Conservation (phyloP, 2,888 invertebrate genomes). For the Acrobasis repandana region DNA sequence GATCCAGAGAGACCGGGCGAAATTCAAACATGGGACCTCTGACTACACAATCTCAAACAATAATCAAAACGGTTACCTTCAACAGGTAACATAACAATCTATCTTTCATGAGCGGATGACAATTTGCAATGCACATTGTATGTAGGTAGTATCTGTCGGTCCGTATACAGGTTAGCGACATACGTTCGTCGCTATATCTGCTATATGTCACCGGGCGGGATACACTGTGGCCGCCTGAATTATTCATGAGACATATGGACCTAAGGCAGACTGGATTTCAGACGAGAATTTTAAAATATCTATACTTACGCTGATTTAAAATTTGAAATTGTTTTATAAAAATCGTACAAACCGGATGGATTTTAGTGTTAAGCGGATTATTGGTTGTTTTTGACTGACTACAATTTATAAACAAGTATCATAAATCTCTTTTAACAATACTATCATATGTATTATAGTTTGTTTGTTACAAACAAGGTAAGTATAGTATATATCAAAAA, state of each 20-base stretch:
- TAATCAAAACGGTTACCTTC: neutral
- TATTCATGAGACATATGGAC: slow-evolving; percentile 81
- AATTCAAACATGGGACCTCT: neutral
- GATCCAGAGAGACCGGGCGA: no score
- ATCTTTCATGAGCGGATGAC: slow-evolving; percentile 25
- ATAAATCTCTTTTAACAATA: no score
- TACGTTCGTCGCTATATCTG: slow-evolving; percentile 54
- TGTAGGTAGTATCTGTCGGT: slow-evolving; percentile 34
- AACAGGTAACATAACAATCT: slow-evolving; percentile 14
- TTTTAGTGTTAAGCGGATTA: neutral
- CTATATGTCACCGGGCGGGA: slow-evolving; percentile 66
- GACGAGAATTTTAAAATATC: slow-evolving; percentile 79
- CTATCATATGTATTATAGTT: no score
- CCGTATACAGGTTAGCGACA: slow-evolving; percentile 37
- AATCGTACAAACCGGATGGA: slow-evolving; percentile 25
- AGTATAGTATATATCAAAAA: no score
- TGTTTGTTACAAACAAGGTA: no score
- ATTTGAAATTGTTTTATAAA: slow-evolving; percentile 72
- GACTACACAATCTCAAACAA: neutral
- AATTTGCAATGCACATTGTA: slow-evolving; percentile 30
- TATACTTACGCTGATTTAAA: slow-evolving; percentile 63
- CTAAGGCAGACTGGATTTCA: slow-evolving; percentile 80
- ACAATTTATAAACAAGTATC: no score
- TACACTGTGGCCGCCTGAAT: slow-evolving; percentile 72
- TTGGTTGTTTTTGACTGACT: neutral